These are phyloP conservation scores for Dexiosoma caninum DNA, from an alignment of 2,888 invertebrate genomes.

Conservation along the genomic window DNA sequence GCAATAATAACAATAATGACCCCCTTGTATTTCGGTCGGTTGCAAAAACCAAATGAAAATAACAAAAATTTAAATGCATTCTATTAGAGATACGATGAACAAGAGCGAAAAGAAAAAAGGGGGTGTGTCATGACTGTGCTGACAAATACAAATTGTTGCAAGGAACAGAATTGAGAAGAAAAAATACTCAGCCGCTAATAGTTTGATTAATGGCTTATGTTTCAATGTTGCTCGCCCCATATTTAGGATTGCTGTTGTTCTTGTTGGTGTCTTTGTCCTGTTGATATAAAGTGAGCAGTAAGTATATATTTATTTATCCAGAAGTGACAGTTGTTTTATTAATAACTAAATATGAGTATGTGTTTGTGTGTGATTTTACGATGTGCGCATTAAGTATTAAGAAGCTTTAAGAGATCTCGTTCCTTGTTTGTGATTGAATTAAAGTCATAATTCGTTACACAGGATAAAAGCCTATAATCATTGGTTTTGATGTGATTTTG, in stretches of 20 bases:
- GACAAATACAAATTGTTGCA: conserved; percentile 64
- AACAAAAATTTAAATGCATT: conserved; percentile 55
- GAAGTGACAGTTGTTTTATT: conserved; percentile 46
- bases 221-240: conserved; percentile 55
- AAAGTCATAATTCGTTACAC: conserved; percentile 59
- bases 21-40: conserved; percentile 20
- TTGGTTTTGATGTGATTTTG: conserved; percentile 60
- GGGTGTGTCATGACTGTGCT: conserved; percentile 69
- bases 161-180: neutral
- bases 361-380: no score
- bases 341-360: neutral
- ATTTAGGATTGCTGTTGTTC: conserved; percentile 14
- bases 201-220: conserved; percentile 77
- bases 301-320: conserved; percentile 24
- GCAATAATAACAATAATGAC: conserved; percentile 46
- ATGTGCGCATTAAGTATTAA: conserved; percentile 6
- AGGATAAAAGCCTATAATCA: conserved; percentile 56
- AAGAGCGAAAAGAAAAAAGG: conserved; percentile 60
- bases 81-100: neutral
- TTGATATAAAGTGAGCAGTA: conserved; percentile 66
- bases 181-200: conserved; percentile 72
- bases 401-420: conserved; percentile 48
- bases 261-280: conserved; percentile 44
- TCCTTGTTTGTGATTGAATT: conserved; percentile 55
- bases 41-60: conserved; percentile 23